phyloP scores from a whole-genome alignment of 2,888 invertebrate genomes.

The Drosophila histrio region DNA sequence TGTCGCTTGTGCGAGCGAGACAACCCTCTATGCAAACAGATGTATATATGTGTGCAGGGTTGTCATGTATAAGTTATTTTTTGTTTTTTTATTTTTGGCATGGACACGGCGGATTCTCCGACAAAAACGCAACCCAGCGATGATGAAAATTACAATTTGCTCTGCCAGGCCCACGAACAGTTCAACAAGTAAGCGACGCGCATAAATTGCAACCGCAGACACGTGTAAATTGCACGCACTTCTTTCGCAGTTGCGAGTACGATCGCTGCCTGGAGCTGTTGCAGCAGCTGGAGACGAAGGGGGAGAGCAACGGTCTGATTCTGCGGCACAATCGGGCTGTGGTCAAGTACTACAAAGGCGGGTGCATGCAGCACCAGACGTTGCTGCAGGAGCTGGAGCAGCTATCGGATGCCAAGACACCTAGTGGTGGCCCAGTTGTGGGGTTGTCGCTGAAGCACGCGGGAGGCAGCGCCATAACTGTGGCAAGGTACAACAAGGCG shows the following conservation, averaged over 20 bases:
- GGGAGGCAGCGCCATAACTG: conserved; percentile 55
- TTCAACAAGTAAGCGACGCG: conserved; percentile 77
- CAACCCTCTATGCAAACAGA: neutral
- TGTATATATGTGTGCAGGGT: conserved; percentile 21
- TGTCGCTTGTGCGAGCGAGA: conserved; percentile 23
- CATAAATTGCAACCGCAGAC: neutral
- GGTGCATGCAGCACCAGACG: conserved; percentile 89
- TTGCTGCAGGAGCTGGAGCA: conserved; percentile 89
- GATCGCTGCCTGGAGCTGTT: conserved; percentile 80
- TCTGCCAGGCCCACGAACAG: conserved; percentile 81
- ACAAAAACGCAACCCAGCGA: conserved; percentile 72
- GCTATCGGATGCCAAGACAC: conserved; percentile 48
- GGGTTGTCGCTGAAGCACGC: conserved; percentile 56
- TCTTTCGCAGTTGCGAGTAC: conserved; percentile 68
- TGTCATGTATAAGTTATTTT: conserved; percentile 55
- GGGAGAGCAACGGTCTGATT: conserved; percentile 71
- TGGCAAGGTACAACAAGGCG: conserved; percentile 81
- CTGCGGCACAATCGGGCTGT: conserved; percentile 91
- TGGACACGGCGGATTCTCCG: conserved; percentile 75
- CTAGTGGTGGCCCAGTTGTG: conserved; percentile 3
- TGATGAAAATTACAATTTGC: conserved; percentile 80
- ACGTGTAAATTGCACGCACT: neutral
- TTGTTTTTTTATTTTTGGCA: conserved; percentile 73
- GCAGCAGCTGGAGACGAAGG: conserved; percentile 74
- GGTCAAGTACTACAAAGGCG: conserved; percentile 91